Evolutionary conservation across 2,113 vertebrate species (phyloP), one percentile per base, ranked within the genome.

Genomic region (Thalassoma bifasciatum): DNA sequence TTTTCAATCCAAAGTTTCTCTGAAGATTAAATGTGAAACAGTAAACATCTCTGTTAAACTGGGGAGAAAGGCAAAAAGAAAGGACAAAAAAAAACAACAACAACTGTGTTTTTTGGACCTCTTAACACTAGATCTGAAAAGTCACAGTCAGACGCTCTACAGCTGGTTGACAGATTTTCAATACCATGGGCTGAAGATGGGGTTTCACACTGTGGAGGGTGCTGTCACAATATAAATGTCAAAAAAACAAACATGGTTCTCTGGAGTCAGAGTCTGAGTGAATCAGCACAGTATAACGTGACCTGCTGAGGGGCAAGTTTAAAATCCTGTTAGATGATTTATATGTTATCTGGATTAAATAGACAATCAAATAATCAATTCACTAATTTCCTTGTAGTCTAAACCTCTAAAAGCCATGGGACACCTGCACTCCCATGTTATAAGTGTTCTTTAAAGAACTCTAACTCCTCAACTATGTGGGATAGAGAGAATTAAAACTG

Each of bases 171-270:
- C 24, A 61, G 54, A 24, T 17, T 59, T 65, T 69, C 34, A 51
- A 69, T 70, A 23, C 53, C 19, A 51, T 6, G 12, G 16, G 24
- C 60, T 74, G 26, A 1, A 34, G 62, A 26, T 22, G 2, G 12
- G 72, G 56, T 75, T 44, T 52, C 63, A 17, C 17, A 19, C 14
- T 58, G 42, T 44, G 38, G 36, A 30, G 22, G 59, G 38, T 53
- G 19, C 42, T 62, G 26, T 59, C 10, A 10, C 57, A 36, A 44
- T 56, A 78, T n/a, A 74, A 78, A 73, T 64, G 74, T 72, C 64
- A 64, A 19, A 49, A 30, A 72, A 64, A 72, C 21, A 72, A 63
- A 68, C 37, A 36, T 6, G 36, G 5, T 17, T 57, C 8, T 46
- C 49, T 12, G 13, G 44, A 26, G 38, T 68, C 16, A 49, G n/a